phyloP scores from a whole-genome alignment of 2,797 vertebrate genomes.

The Anabacerthia variegaticeps region DNA sequence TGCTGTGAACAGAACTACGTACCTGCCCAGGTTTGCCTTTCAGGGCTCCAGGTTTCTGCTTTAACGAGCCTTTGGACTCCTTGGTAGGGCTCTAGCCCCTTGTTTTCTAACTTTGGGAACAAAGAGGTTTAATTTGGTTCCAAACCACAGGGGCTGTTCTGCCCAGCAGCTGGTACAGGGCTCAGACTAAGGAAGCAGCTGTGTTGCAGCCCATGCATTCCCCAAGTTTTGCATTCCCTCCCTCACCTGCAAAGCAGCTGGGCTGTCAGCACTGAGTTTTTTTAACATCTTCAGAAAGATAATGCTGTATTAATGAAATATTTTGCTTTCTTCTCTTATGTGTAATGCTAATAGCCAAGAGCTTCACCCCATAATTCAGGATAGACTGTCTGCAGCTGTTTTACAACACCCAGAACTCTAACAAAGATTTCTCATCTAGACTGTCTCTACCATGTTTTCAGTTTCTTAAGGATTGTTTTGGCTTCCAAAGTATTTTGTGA shows the following conservation, averaged over 20 bases:
- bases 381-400: neutral
- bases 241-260: neutral
- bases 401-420: neutral
- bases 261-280: neutral
- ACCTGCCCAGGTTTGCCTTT: conserved; percentile 4
- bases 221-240: neutral
- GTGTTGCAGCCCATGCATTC: neutral
- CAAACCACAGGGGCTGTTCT: neutral
- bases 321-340: neutral
- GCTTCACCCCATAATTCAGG: neutral
- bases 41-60: neutral
- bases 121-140: neutral
- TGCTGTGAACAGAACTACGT: neutral
- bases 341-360: neutral
- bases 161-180: neutral
- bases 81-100: neutral
- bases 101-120: neutral
- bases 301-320: neutral
- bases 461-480: neutral
- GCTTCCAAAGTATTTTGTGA: conserved; percentile 66
- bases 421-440: neutral
- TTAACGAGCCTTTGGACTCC: neutral
- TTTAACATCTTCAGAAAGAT: neutral
- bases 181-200: neutral
- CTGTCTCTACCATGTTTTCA: neutral